These are phyloP conservation scores for Omphaloscelis lunosa DNA, from an alignment of 2,888 invertebrate genomes.

Conservation along the genomic window DNA sequence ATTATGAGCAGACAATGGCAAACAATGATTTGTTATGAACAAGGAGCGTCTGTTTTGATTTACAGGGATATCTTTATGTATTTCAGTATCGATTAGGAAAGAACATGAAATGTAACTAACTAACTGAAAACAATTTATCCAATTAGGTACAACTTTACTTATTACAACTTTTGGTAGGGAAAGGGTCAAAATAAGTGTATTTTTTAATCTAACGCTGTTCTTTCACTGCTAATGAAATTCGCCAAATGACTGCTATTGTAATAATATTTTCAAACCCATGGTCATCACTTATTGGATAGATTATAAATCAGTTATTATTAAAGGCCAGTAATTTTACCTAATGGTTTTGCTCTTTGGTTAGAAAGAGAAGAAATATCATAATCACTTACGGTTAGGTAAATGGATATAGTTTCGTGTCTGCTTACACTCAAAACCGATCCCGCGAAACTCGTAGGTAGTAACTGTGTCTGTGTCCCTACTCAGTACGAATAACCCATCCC, in stretches of 20 bases:
- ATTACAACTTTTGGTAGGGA: not conserved
- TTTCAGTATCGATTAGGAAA: constrained; percentile 10
- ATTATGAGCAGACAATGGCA: constrained; percentile 48
- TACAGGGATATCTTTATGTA: constrained; percentile 24
- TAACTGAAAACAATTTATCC: not conserved
- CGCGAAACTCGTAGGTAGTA: not conserved
- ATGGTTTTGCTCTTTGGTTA: not conserved
- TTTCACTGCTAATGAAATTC: not conserved
- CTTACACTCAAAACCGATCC: not conserved
- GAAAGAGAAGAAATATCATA: too few species aligned
- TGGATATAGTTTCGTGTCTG: not conserved
- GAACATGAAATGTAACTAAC: not conserved
- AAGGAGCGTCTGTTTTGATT: constrained; percentile 22
- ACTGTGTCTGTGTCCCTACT: not conserved
- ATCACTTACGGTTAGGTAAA: not conserved
- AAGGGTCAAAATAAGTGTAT: not conserved
- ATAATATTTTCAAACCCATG: not conserved
- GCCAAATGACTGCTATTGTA: not conserved
- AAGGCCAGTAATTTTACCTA: not conserved
- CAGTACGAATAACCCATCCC: not conserved
- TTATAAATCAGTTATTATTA: not conserved
- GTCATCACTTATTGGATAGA: not conserved
- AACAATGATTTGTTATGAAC: constrained; percentile 38
- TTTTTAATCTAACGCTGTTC: not conserved
- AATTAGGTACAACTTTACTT: not conserved